A percentile compares a stretch with the other conserved stretches of the same genome.
phyloP scores from a whole-genome alignment of 2,797 vertebrate species.

The Podarcis siculus region DNA sequence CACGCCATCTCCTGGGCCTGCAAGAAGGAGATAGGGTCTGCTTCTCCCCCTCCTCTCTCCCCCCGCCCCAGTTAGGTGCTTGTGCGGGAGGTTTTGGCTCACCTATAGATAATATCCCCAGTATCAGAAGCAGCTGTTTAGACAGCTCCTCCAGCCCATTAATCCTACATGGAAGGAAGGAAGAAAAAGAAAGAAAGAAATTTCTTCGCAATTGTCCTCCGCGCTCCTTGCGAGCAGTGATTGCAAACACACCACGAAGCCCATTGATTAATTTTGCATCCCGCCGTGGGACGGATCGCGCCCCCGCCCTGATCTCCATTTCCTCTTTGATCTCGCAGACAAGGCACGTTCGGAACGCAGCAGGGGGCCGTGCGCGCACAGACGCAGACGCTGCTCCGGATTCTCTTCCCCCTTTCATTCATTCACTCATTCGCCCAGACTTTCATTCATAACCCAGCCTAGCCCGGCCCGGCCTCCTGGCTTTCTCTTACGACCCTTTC shows the following conservation, averaged over 20 bases:
- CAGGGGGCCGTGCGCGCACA: neutral
- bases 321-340: conserved; percentile 36
- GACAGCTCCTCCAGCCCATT: conserved; percentile 36
- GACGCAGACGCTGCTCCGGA: neutral
- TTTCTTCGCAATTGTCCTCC: conserved; percentile 24
- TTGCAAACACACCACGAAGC: neutral
- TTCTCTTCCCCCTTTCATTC: neutral
- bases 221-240: neutral
- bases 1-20: neutral
- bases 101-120: conserved; percentile 14
- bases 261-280: neutral
- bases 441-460: neutral
- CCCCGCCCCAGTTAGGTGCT: neutral
- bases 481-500: neutral
- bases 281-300: neutral
- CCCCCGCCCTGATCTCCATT: neutral
- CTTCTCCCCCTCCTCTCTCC: too few species aligned
- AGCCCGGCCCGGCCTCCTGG: neutral
- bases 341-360: neutral
- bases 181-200: too few species aligned
- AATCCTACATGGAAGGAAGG: conserved; percentile 4
- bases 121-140: conserved; percentile 41
- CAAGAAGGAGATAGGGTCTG: conserved; percentile 8
- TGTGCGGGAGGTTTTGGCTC: neutral
- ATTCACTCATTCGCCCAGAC: neutral